Percentiles rank a stretch among this genome's conserved stretches.
Conservation (phyloP, 2,797 vertebrate species). For the Phalloptychus januarius region DNA sequence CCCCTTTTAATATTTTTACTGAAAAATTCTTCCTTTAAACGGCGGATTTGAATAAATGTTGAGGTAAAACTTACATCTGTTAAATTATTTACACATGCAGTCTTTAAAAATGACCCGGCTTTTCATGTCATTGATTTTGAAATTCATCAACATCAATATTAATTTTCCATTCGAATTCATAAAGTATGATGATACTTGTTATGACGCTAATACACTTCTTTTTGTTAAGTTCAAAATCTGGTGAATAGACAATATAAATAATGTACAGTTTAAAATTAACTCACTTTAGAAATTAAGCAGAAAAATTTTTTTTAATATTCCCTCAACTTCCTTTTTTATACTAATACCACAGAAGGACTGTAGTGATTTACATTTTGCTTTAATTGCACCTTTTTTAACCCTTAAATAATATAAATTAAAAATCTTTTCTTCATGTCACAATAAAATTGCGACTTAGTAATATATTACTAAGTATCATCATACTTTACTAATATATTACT, state of each 20-base stretch:
- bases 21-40: not conserved
- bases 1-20: not conserved
- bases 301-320: not conserved
- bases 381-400: not conserved
- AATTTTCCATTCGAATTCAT: not conserved
- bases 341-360: not conserved
- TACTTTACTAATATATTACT: too few species aligned
- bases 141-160: not conserved
- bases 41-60: not conserved
- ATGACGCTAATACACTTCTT: not conserved
- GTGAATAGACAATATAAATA: not conserved
- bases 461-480: too few species aligned
- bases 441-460: not conserved
- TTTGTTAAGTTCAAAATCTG: not conserved
- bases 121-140: not conserved
- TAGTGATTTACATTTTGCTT: conserved; percentile 1
- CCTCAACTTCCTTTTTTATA: not conserved
- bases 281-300: not conserved
- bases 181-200: not conserved
- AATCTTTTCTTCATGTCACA: not conserved
- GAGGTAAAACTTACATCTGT: not conserved
- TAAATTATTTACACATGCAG: not conserved
- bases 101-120: not conserved
- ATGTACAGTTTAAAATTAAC: not conserved
- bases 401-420: not conserved